phyloP scores from a whole-genome alignment of 1,140 invertebrate genomes.

The Monochamus saltuarius region DNA sequence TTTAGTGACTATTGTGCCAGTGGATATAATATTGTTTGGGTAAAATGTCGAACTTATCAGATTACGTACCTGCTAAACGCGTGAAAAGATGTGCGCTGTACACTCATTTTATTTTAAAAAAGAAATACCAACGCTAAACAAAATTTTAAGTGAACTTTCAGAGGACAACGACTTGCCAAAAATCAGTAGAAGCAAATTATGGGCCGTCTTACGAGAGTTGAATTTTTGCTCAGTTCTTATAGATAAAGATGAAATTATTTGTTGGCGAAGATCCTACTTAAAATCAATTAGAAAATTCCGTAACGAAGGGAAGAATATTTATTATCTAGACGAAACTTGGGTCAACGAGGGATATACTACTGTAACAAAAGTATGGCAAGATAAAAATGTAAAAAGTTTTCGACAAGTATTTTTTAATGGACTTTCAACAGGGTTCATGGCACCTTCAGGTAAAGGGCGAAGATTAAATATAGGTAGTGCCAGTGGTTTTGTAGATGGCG shows the following conservation, averaged over 20 bases:
- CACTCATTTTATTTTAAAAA: slow-evolving; percentile 17
- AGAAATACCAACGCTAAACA: slow-evolving; percentile 14
- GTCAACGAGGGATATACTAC: slow-evolving; percentile 34
- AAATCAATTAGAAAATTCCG: slow-evolving; percentile 20
- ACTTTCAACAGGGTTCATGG: slow-evolving; percentile 27
- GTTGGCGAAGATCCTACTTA: slow-evolving; percentile 24
- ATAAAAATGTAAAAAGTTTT: slow-evolving; percentile 23
- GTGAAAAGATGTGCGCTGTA: too few species aligned
- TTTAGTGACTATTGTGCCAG: too few species aligned
- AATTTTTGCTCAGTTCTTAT: slow-evolving; percentile 24
- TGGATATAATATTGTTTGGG: too few species aligned
- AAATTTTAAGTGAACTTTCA: slow-evolving; percentile 6
- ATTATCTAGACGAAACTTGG: slow-evolving; percentile 34
- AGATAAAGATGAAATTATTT: slow-evolving; percentile 22
- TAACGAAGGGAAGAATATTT: slow-evolving; percentile 19
- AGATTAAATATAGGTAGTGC: slow-evolving; percentile 20
- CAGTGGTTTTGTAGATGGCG: too few species aligned
- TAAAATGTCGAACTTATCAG: too few species aligned
- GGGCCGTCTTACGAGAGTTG: slow-evolving; percentile 18
- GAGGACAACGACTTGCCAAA: slow-evolving; percentile 2
- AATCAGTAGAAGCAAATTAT: slow-evolving; percentile 10
- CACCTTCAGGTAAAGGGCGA: slow-evolving; percentile 31
- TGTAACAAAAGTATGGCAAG: slow-evolving; percentile 30
- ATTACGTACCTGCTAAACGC: too few species aligned
- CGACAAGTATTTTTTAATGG: slow-evolving; percentile 26